Percentiles rank a stretch among this genome's conserved stretches.
Conservation (phyloP, 2,797 vertebrate species). For the Glyptemys insculpta region DNA sequence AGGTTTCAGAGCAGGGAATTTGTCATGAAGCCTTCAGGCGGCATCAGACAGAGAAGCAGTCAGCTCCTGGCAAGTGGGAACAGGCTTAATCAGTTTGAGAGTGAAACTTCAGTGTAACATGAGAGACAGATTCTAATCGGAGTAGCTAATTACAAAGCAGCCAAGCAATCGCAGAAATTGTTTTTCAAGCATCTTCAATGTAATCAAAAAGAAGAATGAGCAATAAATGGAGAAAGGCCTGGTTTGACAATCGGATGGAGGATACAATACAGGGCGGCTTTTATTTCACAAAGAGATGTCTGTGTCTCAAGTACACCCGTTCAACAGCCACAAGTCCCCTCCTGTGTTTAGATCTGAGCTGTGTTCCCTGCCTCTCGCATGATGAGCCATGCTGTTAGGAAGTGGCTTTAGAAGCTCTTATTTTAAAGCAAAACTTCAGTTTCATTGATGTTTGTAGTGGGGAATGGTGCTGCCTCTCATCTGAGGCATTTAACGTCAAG, state of each 20-base stretch:
- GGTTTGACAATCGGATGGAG: background rate
- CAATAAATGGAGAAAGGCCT: background rate
- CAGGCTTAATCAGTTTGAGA: constrained; percentile 70
- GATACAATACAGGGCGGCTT: background rate
- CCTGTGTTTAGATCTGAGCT: background rate
- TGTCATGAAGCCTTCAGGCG: background rate
- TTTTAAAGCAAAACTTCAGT: too few species aligned
- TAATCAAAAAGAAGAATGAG: background rate
- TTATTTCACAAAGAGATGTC: background rate
- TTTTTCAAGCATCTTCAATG: constrained; percentile 64
- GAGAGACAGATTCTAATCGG: constrained; percentile 63
- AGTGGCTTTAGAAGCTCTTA: too few species aligned
- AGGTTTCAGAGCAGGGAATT: background rate
- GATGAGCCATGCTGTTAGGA: too few species aligned
- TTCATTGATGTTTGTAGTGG: too few species aligned
- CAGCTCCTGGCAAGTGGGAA: constrained; percentile 70
- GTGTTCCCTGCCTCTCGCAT: too few species aligned
- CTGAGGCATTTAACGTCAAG: too few species aligned
- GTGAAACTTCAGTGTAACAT: constrained; percentile 70
- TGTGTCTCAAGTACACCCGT: background rate
- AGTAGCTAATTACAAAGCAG: constrained; percentile 46
- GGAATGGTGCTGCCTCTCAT: too few species aligned
- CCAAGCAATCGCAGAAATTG: constrained; percentile 25
- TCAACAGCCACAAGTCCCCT: background rate
- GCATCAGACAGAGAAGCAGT: background rate